phyloP scores from a whole-genome alignment of 2,888 invertebrate genomes.

The Mimas tiliae region DNA sequence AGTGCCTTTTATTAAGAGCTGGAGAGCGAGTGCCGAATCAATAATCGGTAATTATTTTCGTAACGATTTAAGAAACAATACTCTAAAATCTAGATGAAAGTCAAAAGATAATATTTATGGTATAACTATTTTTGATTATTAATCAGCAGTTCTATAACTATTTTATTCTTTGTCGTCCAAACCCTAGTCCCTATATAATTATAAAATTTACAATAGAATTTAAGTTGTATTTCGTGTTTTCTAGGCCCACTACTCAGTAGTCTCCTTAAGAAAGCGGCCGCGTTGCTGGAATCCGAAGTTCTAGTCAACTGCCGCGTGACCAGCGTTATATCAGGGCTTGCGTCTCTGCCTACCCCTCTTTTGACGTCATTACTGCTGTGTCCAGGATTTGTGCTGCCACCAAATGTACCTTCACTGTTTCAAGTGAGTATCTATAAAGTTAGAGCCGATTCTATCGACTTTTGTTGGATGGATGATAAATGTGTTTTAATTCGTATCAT shows the following conservation, averaged over 20 bases:
- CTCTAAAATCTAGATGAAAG: not conserved
- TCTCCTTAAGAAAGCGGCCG: constrained; percentile 91
- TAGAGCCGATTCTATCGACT: constrained; percentile 2
- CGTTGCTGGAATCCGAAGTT: constrained; percentile 92
- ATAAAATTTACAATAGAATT: too few species aligned
- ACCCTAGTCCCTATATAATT: too few species aligned
- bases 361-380: constrained; percentile 94
- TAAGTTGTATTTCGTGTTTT: not conserved
- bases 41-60: constrained; percentile 60
- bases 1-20: constrained; percentile 59
- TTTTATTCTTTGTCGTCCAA: too few species aligned
- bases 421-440: constrained; percentile 86
- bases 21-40: constrained; percentile 70
- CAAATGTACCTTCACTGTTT: constrained; percentile 95
- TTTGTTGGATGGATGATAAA: too few species aligned
- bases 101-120: too few species aligned
- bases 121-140: too few species aligned
- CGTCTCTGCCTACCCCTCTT: constrained; percentile 95
- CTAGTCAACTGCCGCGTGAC: constrained; percentile 95
- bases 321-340: constrained; percentile 92
- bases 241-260: constrained; percentile 92
- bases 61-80: not conserved
- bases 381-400: constrained; percentile 91
- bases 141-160: too few species aligned
- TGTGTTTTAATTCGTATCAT: constrained; percentile 12